Evolutionary conservation across 2,797 vertebrate genomes (phyloP).

Genomic region (Poeciliopsis infans): DNA sequence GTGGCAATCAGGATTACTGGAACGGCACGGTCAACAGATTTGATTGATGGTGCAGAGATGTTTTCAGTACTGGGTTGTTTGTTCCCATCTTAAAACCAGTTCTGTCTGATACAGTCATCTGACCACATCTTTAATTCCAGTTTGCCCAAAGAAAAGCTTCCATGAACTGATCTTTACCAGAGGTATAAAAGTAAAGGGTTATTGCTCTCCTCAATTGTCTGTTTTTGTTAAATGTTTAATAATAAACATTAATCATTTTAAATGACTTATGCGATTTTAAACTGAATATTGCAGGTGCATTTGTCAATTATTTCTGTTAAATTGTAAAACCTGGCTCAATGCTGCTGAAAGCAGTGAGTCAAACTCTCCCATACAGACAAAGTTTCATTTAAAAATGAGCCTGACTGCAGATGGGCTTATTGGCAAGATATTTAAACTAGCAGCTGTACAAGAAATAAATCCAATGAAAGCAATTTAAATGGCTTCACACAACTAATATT

Average conservation of each 20-base stretch:
- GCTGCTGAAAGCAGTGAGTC: background rate
- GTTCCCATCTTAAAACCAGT: background rate
- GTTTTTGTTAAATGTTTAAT: too few species aligned
- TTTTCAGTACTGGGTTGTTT: background rate
- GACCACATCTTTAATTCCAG: background rate
- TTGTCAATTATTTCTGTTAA: background rate
- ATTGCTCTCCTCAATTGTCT: background rate
- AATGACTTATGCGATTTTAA: background rate
- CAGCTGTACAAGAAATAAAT: background rate
- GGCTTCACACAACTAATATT: background rate
- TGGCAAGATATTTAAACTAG: background rate
- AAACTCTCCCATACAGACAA: background rate
- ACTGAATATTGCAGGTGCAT: background rate
- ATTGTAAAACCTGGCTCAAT: background rate
- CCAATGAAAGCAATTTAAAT: background rate
- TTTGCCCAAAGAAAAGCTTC: too few species aligned
- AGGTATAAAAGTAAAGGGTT: background rate
- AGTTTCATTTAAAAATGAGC: background rate
- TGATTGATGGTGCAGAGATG: background rate
- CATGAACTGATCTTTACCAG: background rate
- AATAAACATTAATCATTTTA: too few species aligned
- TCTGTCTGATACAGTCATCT: background rate
- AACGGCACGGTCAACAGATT: background rate
- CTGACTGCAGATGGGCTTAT: background rate
- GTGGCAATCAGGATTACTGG: constrained; percentile 11